These are phyloP conservation scores for Meiosimyza platycephala DNA, from an alignment of 2,888 invertebrate genomes.

Conservation along the genomic window DNA sequence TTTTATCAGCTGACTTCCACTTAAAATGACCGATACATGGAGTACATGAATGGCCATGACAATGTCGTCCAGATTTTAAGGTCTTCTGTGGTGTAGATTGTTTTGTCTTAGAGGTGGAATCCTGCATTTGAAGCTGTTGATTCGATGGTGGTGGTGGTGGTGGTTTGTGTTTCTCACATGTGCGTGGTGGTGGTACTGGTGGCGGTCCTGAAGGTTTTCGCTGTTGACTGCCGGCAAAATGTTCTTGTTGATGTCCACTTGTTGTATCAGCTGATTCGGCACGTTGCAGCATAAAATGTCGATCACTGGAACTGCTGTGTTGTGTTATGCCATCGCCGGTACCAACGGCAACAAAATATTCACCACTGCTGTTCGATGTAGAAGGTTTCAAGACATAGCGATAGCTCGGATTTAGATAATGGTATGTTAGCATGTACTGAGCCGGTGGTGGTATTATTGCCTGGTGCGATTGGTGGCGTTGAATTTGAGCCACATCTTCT, in stretches of 20 bases:
- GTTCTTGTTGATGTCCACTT: slow-evolving; percentile 16
- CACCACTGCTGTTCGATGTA: slow-evolving; percentile 74
- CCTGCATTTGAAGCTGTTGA: slow-evolving; percentile 44
- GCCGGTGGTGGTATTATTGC: slow-evolving; percentile 68
- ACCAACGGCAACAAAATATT: slow-evolving; percentile 79
- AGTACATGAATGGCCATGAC: slow-evolving; percentile 73
- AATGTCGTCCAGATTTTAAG: slow-evolving; percentile 61
- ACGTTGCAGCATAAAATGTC: slow-evolving; percentile 77
- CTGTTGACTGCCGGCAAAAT: slow-evolving; percentile 44
- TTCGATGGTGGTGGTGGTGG: slow-evolving; percentile 50
- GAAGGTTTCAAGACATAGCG: slow-evolving; percentile 78
- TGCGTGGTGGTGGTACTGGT: slow-evolving; percentile 62
- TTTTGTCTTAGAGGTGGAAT: slow-evolving; percentile 32
- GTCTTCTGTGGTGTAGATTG: slow-evolving; percentile 48
- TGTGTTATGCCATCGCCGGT: slow-evolving; percentile 70
- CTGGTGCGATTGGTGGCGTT: slow-evolving; percentile 60
- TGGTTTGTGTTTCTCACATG: slow-evolving; percentile 63
- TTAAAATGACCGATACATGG: slow-evolving; percentile 75
- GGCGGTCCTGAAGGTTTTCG: slow-evolving; percentile 46
- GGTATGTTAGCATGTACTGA: slow-evolving; percentile 72
- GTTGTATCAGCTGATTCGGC: slow-evolving; percentile 67
- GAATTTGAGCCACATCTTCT: slow-evolving; percentile 75
- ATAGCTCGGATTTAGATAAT: slow-evolving; percentile 79
- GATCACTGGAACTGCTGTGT: slow-evolving; percentile 72
- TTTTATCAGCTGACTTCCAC: slow-evolving; percentile 65